Evolutionary conservation across 2,797 vertebrate species (phyloP).

Genomic region (Pantherophis alleghaniensis): DNA sequence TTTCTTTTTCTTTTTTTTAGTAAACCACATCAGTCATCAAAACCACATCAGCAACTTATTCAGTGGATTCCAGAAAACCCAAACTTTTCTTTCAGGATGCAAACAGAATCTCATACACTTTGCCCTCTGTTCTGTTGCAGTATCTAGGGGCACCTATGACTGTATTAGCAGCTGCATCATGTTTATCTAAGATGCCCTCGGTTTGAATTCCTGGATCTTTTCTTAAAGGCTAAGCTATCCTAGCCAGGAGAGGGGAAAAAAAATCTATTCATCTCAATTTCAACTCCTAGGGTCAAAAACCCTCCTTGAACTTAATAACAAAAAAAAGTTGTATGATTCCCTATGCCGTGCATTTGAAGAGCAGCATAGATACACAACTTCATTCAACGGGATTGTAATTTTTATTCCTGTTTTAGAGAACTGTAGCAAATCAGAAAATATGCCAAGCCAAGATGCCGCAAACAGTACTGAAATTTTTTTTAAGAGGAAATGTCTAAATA

Average conservation of each 20-base stretch:
- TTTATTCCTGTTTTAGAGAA: background rate
- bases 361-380: background rate
- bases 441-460: background rate
- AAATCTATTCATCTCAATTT: constrained; percentile 10
- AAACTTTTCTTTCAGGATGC: constrained; percentile 33
- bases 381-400: background rate
- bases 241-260: background rate
- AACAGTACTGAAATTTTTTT: background rate
- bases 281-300: background rate
- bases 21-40: constrained; percentile 51
- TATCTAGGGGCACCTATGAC: constrained; percentile 12
- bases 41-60: constrained; percentile 46
- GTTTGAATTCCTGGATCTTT: constrained; percentile 6
- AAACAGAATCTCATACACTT: constrained; percentile 26
- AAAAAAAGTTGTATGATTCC: background rate
- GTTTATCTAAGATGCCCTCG: constrained; percentile 17
- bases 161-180: constrained; percentile 15
- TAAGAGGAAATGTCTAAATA: background rate
- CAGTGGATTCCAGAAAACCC: constrained; percentile 41
- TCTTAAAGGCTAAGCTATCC: constrained; percentile 21
- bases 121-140: background rate
- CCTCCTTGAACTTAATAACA: too few relatives aligned
- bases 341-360: background rate
- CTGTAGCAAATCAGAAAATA: background rate
- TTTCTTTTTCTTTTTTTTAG: background rate